Conservation (phyloP, 2,797 vertebrate species). For the Martes flavigula region DNA sequence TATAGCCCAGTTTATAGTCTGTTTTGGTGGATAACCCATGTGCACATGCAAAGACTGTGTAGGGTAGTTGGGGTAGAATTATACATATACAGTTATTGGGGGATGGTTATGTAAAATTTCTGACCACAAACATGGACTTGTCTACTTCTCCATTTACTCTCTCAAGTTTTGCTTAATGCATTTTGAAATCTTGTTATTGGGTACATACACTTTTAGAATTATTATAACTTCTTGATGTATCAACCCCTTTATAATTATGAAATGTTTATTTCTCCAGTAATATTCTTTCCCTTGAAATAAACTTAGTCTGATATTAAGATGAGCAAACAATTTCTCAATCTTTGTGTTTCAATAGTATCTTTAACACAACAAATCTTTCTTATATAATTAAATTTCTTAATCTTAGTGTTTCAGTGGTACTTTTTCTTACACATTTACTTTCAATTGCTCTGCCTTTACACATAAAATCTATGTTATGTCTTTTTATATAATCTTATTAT, state of each 20-base stretch:
- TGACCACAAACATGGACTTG: background rate
- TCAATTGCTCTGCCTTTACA: background rate
- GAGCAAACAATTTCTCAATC: background rate
- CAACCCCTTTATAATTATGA: background rate
- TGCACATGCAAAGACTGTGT: background rate
- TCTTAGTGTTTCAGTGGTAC: background rate
- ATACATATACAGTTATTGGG: background rate
- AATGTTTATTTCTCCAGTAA: background rate
- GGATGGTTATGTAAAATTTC: background rate
- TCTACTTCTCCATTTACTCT: background rate
- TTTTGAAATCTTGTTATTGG: background rate
- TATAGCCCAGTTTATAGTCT: background rate
- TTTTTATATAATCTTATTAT: background rate
- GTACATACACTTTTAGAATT: background rate
- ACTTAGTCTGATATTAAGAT: background rate
- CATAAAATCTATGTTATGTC: background rate
- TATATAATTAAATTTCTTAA: background rate
- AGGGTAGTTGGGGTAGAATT: background rate
- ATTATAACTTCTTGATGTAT: background rate
- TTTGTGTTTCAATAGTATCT: background rate
- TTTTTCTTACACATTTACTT: background rate
- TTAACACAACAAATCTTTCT: background rate
- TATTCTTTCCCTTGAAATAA: background rate
- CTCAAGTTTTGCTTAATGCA: background rate
- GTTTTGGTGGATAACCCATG: background rate